phyloP scores from a whole-genome alignment of 1,140 invertebrate genomes.

The Drosophila tani region DNA sequence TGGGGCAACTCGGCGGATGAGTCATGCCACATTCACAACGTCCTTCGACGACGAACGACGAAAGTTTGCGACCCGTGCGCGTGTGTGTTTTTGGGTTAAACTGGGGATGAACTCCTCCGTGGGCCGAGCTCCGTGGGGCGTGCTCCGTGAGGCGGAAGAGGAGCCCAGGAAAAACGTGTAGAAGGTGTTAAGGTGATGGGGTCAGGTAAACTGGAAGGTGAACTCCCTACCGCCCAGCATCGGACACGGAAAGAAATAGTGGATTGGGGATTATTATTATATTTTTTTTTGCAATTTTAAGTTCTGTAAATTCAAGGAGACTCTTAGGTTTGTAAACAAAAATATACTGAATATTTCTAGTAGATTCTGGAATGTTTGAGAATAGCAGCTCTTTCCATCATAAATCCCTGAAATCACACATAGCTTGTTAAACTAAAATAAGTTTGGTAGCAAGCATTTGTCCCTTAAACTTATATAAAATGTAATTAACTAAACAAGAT shows the following conservation, averaged over 20 bases:
- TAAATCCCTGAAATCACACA: too few species aligned
- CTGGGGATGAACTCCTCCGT: slow-evolving; percentile 60
- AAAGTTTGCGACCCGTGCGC: slow-evolving; percentile 27
- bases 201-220: slow-evolving; percentile 16
- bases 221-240: slow-evolving; percentile 15
- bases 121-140: too few species aligned
- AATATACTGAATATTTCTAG: neutral
- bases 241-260: neutral
- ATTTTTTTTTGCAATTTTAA: too few species aligned
- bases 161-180: neutral
- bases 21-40: slow-evolving; percentile 49
- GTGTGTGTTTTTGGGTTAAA: slow-evolving; percentile 59
- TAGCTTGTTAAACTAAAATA: neutral
- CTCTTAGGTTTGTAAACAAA: neutral
- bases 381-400: too few species aligned
- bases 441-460: neutral
- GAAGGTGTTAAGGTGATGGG: neutral
- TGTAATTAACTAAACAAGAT: neutral
- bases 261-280: neutral
- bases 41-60: slow-evolving; percentile 48
- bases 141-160: slow-evolving; percentile 20
- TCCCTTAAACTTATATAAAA: neutral
- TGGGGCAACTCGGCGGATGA: slow-evolving; percentile 44
- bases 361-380: neutral
- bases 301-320: neutral